These are phyloP conservation scores for Drosophila bifasciata DNA, from an alignment of 1,140 invertebrate species.

Conservation along the genomic window DNA sequence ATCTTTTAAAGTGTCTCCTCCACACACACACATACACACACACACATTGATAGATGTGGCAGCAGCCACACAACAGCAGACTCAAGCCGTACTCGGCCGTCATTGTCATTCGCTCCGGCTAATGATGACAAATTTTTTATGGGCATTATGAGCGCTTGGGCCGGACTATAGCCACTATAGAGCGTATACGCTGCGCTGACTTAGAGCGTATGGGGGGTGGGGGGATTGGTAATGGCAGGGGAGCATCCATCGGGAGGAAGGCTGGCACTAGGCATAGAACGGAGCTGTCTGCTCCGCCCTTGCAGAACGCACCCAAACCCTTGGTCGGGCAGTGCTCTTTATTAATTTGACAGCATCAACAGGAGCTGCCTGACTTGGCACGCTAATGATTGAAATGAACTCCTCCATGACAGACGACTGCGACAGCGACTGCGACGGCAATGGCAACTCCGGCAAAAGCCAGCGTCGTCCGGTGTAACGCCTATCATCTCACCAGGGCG, in stretches of 20 bases:
- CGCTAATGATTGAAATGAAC: conserved; percentile 82
- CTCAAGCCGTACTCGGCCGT: conserved; percentile 35
- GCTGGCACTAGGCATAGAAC: conserved; percentile 18
- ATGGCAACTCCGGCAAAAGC: conserved; percentile 57
- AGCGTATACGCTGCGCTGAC: conserved; percentile 38
- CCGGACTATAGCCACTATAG: too few species aligned
- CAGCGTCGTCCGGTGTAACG: conserved; percentile 53
- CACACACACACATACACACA: conserved; percentile 20
- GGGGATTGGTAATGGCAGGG: conserved; percentile 27
- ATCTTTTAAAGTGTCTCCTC: conserved; percentile 70
- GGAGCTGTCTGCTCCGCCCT: conserved; percentile 20
- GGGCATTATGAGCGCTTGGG: conserved; percentile 71
- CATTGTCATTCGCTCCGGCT: conserved; percentile 56
- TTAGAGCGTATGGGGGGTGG: conserved; percentile 68
- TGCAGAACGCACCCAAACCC: conserved; percentile 22
- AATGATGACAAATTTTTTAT: conserved; percentile 83
- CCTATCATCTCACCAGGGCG: conserved; percentile 53
- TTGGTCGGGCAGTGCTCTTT: conserved; percentile 60
- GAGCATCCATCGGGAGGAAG: conserved; percentile 4
- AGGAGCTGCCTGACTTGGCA: conserved; percentile 59
- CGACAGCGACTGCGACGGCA: background rate
- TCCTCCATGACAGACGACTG: conserved; percentile 34
- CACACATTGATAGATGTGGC: conserved; percentile 72
- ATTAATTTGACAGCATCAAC: conserved; percentile 84
- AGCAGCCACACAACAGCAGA: conserved; percentile 37